Evolutionary conservation across 30 jellyfish, hydroid and myxozoan genomes (phyloP), one percentile per base, ranked within the genome.

Genomic region (Rhopilema esculentum): DNA sequence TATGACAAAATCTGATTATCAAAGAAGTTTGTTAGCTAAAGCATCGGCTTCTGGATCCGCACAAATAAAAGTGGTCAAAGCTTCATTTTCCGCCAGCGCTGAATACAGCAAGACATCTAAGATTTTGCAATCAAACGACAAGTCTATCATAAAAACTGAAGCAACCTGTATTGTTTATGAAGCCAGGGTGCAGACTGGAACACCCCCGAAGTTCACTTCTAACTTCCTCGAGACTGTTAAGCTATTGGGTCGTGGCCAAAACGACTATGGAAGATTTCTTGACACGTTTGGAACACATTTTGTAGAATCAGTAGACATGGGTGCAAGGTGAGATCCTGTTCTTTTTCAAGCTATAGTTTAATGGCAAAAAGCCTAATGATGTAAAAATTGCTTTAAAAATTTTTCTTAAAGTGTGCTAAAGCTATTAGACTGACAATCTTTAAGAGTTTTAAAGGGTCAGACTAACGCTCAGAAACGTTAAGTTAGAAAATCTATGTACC

Each of bases 221-320:
- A 84, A 84, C 71, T 84, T 84, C 66, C 20, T 84, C 26, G 48
- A 53, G 20, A 4, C 20, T 61, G 92, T 84, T 28, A 50, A 84
- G 27, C 52, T 30, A 0, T 18, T 50, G 29, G 32, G 27, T 6
- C 8, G 61, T 12, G 50, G 63, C 19, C 30, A 0, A 27, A n/a
- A 24, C 4, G 53, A 61, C 20, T 72, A 72, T 52, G 80, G 80
- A 2, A 16, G 25, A 12, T 57, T 84, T 50, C 65, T 84, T 1
- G 87, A 84, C 24, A 73, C 80, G 1, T 84, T 84, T 33, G 92
- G 91, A 52, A 82, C 91, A 1, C 91, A 82, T 70, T 82, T 66
- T 51, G 70, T 66, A 28, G 66, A 4, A 26, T 16, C 79, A 24
- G 72, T 71, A 0, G 80, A 72, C 49, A 53, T 73, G 86, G 92